Evolutionary conservation across 2,797 vertebrate species (phyloP).

Genomic region (Gobio occitaniae): DNA sequence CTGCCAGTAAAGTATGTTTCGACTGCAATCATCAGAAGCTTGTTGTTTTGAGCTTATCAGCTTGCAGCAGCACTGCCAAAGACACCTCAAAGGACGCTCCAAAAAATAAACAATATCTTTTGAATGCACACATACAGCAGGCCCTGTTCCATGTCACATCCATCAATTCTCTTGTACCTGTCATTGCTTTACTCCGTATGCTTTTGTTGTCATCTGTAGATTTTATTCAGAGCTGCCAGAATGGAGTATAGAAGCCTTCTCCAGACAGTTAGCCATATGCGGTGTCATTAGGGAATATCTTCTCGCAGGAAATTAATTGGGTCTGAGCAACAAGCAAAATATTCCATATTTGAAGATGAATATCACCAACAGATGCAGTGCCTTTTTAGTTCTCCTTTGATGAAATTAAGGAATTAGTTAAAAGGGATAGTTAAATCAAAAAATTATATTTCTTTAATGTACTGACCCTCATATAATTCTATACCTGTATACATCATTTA

Average conservation of each 20-base stretch:
- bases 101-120: conserved; percentile 42
- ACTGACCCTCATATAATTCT: neutral
- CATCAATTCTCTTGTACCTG: conserved; percentile 59
- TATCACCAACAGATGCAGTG: conserved; percentile 3
- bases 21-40: conserved; percentile 12
- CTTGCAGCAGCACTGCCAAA: conserved; percentile 36
- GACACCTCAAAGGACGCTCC: conserved; percentile 49
- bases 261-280: conserved; percentile 48
- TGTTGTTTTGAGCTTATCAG: conserved; percentile 44
- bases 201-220: conserved; percentile 52
- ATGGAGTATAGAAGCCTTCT: conserved; percentile 10
- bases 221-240: conserved; percentile 48
- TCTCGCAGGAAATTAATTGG: conserved; percentile 39
- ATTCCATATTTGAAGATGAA: conserved; percentile 17
- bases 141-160: conserved; percentile 49
- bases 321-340: conserved; percentile 48
- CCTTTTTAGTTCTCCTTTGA: conserved; percentile 2
- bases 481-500: neutral
- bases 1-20: conserved; percentile 23
- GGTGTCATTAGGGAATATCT: conserved; percentile 33
- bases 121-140: conserved; percentile 34
- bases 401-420: conserved; percentile 8
- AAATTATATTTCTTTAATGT: neutral
- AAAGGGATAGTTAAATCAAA: conserved; percentile 6
- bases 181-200: conserved; percentile 36